These are phyloP conservation scores for Sinhomidia bicolor DNA, from an alignment of 2,888 invertebrate genomes.

Conservation along the genomic window DNA sequence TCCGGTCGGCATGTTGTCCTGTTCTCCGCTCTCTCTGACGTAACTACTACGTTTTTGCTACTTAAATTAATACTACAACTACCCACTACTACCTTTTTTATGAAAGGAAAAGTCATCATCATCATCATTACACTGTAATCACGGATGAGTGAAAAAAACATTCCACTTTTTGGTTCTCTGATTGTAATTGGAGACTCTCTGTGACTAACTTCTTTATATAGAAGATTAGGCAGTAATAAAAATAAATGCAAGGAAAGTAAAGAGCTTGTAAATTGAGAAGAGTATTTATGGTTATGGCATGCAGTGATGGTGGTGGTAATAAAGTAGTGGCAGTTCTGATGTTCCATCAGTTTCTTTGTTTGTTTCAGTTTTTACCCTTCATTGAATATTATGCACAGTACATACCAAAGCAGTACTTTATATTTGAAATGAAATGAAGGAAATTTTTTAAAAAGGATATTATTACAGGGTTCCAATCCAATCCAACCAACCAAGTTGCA, in stretches of 20 bases:
- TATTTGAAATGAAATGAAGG: too few relatives aligned
- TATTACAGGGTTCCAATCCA: too few relatives aligned
- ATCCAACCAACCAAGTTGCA: too few relatives aligned
- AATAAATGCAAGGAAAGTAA: background rate
- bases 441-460: too few relatives aligned
- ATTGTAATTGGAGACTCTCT: conserved; percentile 42
- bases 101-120: conserved; percentile 37
- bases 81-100: background rate
- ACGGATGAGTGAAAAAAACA: conserved; percentile 47
- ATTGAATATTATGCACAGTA: background rate
- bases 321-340: background rate
- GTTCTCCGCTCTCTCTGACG: too few relatives aligned
- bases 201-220: background rate
- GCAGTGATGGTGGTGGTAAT: conserved; percentile 19
- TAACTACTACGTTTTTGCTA: too few relatives aligned
- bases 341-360: background rate
- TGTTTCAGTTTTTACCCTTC: conserved; percentile 13
- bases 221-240: conserved; percentile 32
- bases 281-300: conserved; percentile 44
- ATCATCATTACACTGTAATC: background rate
- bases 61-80: too few relatives aligned
- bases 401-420: too few relatives aligned
- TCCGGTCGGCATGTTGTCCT: conserved; percentile 13
- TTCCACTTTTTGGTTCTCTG: background rate
- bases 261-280: conserved; percentile 27